Conservation (phyloP, 2,113 vertebrate species). For the Melierax canorus region DNA sequence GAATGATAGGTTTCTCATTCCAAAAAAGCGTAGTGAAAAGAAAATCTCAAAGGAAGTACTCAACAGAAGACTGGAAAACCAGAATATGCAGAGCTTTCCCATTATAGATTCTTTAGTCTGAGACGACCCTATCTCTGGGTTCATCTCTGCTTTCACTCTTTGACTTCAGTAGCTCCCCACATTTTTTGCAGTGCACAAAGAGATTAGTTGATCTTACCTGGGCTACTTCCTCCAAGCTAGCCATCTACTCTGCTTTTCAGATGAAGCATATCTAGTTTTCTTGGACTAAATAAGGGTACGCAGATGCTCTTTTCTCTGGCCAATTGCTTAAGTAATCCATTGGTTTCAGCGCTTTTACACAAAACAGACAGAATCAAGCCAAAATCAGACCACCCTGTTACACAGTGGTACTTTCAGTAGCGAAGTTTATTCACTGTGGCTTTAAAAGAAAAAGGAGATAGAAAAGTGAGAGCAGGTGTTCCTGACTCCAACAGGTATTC, state of each 20-base stretch:
- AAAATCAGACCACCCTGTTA: background rate
- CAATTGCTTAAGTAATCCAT: background rate
- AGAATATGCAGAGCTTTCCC: background rate
- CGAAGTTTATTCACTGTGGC: background rate
- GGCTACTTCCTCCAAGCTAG: background rate
- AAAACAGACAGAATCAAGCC: background rate
- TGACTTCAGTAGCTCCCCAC: background rate
- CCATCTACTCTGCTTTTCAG: background rate
- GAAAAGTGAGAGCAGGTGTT: constrained; percentile 4
- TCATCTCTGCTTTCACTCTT: background rate
- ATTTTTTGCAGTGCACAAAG: background rate
- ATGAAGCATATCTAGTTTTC: background rate
- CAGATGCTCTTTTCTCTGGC: background rate
- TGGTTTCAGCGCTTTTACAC: background rate
- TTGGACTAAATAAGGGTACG: background rate
- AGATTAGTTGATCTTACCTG: background rate
- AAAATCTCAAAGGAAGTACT: background rate
- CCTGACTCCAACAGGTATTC: background rate
- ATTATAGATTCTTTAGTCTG: background rate
- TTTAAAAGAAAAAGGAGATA: background rate
- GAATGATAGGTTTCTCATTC: background rate
- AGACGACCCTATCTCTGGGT: background rate
- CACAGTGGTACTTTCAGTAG: background rate
- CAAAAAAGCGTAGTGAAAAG: background rate
- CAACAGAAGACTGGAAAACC: background rate